These are phyloP conservation scores for Ctenicera cuprea DNA, from an alignment of 2,888 invertebrate species.

Conservation along the genomic window DNA sequence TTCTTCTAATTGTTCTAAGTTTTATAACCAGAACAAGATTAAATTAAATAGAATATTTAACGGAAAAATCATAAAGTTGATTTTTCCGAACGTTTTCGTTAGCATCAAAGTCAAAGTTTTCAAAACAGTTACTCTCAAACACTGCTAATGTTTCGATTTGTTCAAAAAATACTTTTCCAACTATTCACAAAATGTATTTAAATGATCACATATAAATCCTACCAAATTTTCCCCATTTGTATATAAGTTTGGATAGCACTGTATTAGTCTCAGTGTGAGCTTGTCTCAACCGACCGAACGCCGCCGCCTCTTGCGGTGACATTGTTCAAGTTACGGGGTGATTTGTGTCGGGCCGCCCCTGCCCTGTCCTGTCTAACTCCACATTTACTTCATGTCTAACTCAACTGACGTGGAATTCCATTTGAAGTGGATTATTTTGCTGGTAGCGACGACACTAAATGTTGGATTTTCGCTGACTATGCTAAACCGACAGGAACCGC, in stretches of 20 bases:
- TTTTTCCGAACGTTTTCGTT: too few relatives aligned
- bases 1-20: too few relatives aligned
- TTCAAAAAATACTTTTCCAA: too few relatives aligned
- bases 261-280: slow-evolving; percentile 48
- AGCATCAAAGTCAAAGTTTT: too few relatives aligned
- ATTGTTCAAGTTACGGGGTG: slow-evolving; percentile 67
- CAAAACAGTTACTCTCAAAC: too few relatives aligned
- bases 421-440: slow-evolving; percentile 51
- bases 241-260: slow-evolving; percentile 46
- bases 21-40: too few relatives aligned
- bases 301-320: slow-evolving; percentile 67
- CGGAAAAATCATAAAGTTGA: too few relatives aligned
- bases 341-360: slow-evolving; percentile 69
- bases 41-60: too few relatives aligned
- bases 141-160: too few relatives aligned
- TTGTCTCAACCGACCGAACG: slow-evolving; percentile 48
- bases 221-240: background rate
- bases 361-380: slow-evolving; percentile 67
- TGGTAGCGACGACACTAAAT: slow-evolving; percentile 41
- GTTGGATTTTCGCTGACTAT: slow-evolving; percentile 17
- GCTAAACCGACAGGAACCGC: slow-evolving; percentile 6
- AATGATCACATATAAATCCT: background rate
- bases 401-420: slow-evolving; percentile 62
- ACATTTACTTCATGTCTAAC: slow-evolving; percentile 65
- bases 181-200: too few relatives aligned